Evolutionary conservation across 2,888 invertebrate genomes (phyloP), one percentile per base, ranked within the genome.

Genomic region (Epinotia nisella): DNA sequence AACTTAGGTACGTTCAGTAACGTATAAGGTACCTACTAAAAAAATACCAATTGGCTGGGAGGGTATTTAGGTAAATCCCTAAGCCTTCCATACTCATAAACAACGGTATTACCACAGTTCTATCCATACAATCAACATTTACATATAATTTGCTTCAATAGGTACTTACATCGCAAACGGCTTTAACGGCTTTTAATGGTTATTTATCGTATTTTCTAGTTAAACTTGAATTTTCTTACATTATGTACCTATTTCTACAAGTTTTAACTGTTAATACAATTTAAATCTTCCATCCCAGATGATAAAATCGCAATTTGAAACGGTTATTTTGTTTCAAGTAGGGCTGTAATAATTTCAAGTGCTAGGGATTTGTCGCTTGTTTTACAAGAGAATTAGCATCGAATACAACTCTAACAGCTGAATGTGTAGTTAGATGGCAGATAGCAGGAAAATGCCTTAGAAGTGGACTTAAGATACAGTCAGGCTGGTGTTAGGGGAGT

Each of bases 111-210:
- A 19, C 11, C 45, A 62, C 62, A 10, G 29, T 21, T 29, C n/a
- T 49, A 49, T 49, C 45, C 24, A 49, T 21, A 62, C 10, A 10
- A 49, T 24, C 61, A 62, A 21, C 45, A 49, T 49, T 62, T 45
- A 62, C 62, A 62, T 62, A 51, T 29, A 62, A 62, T 62, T 62
- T 62, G 45, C 62, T 49, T 61, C 62, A 49, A 62, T 62, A 62
- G n/a, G n/a, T n/a, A n/a, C n/a, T n/a, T n/a, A n/a, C 49, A 49
- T 45, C 24, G 62, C 17, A 17, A 11, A 29, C n/a, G 41, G 29
- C 49, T n/a, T 49, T 51, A 49, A 62, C n/a, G 62, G 62, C 49
- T 49, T 62, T 62, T 49, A 62, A 62, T 62, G 49, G 24, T 51
- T 62, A 62, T 62, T 49, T 49, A 62, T 62, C 11, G 24, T 45